phyloP scores from a whole-genome alignment of 2,113 vertebrate genomes.

The Spermophilus dauricus region DNA sequence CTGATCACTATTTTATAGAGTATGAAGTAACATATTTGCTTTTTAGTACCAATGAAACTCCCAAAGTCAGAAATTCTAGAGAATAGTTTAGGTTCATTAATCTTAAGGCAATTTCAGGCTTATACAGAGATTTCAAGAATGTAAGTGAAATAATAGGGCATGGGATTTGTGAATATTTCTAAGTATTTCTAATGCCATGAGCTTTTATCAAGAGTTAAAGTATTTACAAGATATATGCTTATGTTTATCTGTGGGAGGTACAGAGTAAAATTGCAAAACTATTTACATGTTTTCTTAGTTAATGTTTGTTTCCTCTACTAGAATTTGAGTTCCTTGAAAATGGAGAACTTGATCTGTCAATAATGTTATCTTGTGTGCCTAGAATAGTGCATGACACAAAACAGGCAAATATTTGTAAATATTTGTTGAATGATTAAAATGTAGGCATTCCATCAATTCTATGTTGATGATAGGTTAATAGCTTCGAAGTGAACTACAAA shows the following conservation, averaged over 20 bases:
- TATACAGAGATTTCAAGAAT: constrained; percentile 42
- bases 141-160: constrained; percentile 11
- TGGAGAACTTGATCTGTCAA: constrained; percentile 25
- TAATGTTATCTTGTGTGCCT: neutral
- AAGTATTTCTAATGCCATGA: constrained; percentile 39
- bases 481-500: neutral
- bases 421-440: constrained; percentile 36
- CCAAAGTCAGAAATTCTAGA: constrained; percentile 37
- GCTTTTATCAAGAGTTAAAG: constrained; percentile 47
- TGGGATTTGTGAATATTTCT: constrained; percentile 61
- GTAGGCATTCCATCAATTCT: neutral
- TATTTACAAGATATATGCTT: constrained; percentile 28
- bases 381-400: neutral
- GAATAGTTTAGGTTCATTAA: constrained; percentile 41
- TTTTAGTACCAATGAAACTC: neutral
- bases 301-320: constrained; percentile 28
- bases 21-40: neutral
- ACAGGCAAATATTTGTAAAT: neutral
- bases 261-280: constrained; percentile 2
- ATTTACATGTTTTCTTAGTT: constrained; percentile 50
- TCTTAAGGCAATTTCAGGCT: constrained; percentile 52
- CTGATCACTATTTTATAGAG: neutral
- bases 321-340: constrained; percentile 50
- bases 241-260: neutral
- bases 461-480: neutral